Conservation (phyloP, 2,113 vertebrate species). For the Cynoglossus semilaevis region DNA sequence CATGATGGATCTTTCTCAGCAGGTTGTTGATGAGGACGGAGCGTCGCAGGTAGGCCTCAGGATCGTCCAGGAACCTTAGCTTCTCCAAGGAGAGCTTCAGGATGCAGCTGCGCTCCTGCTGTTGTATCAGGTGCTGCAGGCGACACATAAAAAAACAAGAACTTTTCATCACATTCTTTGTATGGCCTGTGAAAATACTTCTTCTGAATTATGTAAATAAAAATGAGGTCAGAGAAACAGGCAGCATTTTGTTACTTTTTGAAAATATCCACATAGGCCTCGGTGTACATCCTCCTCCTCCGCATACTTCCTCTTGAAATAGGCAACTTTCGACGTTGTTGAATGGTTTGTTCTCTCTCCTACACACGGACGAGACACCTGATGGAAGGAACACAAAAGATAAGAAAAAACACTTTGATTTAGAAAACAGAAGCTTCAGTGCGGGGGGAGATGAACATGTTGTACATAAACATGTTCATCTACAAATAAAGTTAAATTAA, state of each 20-base stretch:
- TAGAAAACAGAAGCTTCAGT: too few species aligned
- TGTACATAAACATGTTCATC: too few species aligned
- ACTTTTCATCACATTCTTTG: too few species aligned
- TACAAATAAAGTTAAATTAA: too few species aligned
- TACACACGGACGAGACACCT: conserved; percentile 49
- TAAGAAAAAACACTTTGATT: not conserved
- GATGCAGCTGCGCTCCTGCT: conserved; percentile 95
- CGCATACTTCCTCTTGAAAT: conserved; percentile 99
- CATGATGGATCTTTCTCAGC: conserved; percentile 95
- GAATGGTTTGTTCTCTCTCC: conserved; percentile 70
- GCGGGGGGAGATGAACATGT: too few species aligned
- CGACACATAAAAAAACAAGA: not conserved
- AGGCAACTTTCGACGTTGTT: conserved; percentile 99
- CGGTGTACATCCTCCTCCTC: conserved; percentile 97
- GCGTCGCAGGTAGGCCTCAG: conserved; percentile 91
- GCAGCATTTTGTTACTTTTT: conserved; percentile 82
- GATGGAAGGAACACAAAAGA: conserved; percentile 9
- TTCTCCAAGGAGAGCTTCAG: conserved; percentile 96
- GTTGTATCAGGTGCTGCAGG: conserved; percentile 90
- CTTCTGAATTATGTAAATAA: not conserved
- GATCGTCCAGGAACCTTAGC: conserved; percentile 94
- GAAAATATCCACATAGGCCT: conserved; percentile 91
- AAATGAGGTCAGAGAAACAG: not conserved
- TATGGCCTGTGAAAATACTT: not conserved
- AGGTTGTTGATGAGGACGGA: conserved; percentile 99